Evolutionary conservation across 2,888 invertebrate genomes (phyloP), one percentile per base, ranked within the genome.

Genomic region (Embidobia sp.): DNA sequence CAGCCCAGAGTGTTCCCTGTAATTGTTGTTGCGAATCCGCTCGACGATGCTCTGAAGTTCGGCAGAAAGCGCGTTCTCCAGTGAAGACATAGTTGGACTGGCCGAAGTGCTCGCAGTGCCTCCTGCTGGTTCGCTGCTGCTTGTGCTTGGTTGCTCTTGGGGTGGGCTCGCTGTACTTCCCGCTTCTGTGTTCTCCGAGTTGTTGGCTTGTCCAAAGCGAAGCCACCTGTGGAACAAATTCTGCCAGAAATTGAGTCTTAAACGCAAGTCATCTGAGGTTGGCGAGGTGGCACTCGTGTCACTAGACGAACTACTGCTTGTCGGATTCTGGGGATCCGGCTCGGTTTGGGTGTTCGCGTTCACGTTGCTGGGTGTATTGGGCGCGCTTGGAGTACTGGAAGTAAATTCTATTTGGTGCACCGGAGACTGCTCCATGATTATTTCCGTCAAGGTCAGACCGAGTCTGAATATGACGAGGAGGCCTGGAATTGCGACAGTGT

Each of bases 41-140:
- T 83, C 82, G 2, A 85, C 79, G 18, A 85, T 84, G 44, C 81
- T 83, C 26, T 81, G 83, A 7, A 85, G 77, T 35, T 85, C 84
- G 7, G 79, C 81, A 0, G 79, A 78, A 0, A 59, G 13, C 2
- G 64, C 57, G 27, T 53, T 66, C 44, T 64, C 59, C 6, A 67
- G 51, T 1, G 74, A 61, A 1, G 40, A 15, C n/a, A 61, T 49
- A 64, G 0, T 69, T 0, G 18, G 44, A 19, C 22, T 33, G 15
- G 13, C 15, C 5, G 61, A 35, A 2, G 48, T 7, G 22, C 37
- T n/a, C 11, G 37, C 15, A 27, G 27, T 13, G n/a, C 16, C 26
- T 15, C 16, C 27, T 13, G 6, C 16, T 13, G 5, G n/a, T 10
- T 10, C 13, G 3, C 16, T 27, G 1, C 35, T 26, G 18, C 53